Conservation (phyloP, 2,888 invertebrate genomes). For the Aspidiotus rigidus region DNA sequence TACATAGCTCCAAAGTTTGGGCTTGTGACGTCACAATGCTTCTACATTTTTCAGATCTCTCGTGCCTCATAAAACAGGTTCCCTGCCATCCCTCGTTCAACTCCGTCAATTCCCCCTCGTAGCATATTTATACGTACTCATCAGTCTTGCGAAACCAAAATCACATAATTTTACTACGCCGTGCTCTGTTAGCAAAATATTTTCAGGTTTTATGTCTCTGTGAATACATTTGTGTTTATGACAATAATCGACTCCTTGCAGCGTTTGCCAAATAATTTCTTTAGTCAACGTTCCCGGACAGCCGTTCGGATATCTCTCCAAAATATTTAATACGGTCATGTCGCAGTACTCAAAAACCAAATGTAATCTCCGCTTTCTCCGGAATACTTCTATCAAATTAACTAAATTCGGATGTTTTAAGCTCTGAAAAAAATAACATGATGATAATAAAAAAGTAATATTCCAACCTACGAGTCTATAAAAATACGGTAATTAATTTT, state of each 20-base stretch:
- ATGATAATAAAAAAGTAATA: too few relatives aligned
- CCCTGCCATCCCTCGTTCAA: too few relatives aligned
- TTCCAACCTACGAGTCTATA: too few relatives aligned
- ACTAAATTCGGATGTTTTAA: conserved; percentile 96
- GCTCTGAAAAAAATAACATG: conserved; percentile 60
- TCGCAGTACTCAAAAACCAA: conserved; percentile 98
- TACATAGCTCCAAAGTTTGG: too few relatives aligned
- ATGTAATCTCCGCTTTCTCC: conserved; percentile 87
- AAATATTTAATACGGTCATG: conserved; percentile 88
- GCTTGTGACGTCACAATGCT: too few relatives aligned
- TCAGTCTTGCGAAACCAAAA: conserved; percentile 95
- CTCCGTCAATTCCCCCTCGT: background rate
- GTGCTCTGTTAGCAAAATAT: conserved; percentile 83
- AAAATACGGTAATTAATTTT: too few relatives aligned
- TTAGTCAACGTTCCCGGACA: conserved; percentile 83
- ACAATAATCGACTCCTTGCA: conserved; percentile 92
- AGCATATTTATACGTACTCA: conserved; percentile 54
- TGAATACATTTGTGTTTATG: conserved; percentile 94
- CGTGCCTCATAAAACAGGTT: too few relatives aligned
- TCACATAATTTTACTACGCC: conserved; percentile 96
- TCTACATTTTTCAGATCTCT: too few relatives aligned
- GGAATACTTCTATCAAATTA: conserved; percentile 93
- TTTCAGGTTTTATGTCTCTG: conserved; percentile 97
- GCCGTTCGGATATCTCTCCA: conserved; percentile 87
- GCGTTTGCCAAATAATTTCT: conserved; percentile 89